phyloP scores from a whole-genome alignment of 2,113 vertebrate species.

The Cyanoramphus novaezelandiae region DNA sequence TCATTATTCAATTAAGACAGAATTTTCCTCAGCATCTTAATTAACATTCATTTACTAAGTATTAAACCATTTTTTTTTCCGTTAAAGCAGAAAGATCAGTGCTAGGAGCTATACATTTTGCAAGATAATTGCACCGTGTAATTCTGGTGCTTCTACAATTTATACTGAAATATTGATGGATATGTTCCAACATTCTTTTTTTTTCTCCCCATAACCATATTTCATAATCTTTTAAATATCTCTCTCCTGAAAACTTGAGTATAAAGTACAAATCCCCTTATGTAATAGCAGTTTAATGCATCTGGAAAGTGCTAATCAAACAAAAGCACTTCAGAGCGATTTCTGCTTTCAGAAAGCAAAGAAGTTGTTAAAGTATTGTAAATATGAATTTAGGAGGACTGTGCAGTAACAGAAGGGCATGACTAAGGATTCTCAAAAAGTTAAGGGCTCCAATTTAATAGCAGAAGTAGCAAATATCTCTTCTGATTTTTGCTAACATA shows the following conservation, averaged over 20 bases:
- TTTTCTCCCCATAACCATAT: not conserved
- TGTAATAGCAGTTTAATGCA: slow-evolving; percentile 6
- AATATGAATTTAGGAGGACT: not conserved
- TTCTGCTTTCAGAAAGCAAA: slow-evolving; percentile 4
- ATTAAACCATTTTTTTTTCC: slow-evolving; percentile 61
- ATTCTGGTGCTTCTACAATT: slow-evolving; percentile 64
- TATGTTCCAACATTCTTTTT: slow-evolving; percentile 19
- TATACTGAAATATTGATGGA: slow-evolving; percentile 45
- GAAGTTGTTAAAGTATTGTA: not conserved
- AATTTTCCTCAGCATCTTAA: slow-evolving; percentile 68
- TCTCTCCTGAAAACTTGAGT: slow-evolving; percentile 2
- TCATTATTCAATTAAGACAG: slow-evolving; percentile 67
- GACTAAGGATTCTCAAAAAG: not conserved
- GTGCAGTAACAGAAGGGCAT: not conserved
- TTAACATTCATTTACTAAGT: slow-evolving; percentile 72
- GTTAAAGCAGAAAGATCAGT: slow-evolving; percentile 68
- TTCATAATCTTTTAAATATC: slow-evolving; percentile 55
- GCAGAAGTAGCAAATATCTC: not conserved
- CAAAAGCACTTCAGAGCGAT: not conserved
- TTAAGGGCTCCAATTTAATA: not conserved
- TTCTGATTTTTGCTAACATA: not conserved
- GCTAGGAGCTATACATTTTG: slow-evolving; percentile 66
- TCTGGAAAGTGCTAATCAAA: slow-evolving; percentile 15
- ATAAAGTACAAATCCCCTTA: slow-evolving; percentile 28
- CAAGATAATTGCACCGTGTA: slow-evolving; percentile 64